phyloP scores from a whole-genome alignment of 2,113 vertebrate genomes.

The Lophochroa leadbeateri region DNA sequence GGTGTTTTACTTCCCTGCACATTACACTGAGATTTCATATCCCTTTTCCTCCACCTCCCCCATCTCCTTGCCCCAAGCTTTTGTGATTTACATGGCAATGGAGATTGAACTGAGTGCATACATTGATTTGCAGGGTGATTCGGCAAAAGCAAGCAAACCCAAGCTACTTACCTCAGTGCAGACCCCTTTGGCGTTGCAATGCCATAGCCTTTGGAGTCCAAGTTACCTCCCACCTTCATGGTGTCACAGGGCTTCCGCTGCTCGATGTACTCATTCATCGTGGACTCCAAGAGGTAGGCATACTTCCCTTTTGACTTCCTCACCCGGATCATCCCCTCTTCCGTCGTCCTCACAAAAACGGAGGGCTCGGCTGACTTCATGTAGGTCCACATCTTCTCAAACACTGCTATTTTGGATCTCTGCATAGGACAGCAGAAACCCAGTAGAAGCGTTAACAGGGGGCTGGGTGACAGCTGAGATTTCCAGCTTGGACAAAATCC shows the following conservation, averaged over 20 bases:
- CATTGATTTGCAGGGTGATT: conserved; percentile 14
- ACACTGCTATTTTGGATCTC: conserved; percentile 98
- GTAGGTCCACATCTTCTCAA: conserved; percentile 99
- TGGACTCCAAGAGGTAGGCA: conserved; percentile 97
- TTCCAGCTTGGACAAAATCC: conserved; percentile 29
- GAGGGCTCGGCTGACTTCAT: conserved; percentile 98
- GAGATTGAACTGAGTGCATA: conserved; percentile 50
- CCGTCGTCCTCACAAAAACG: conserved; percentile 97
- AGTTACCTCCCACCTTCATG: conserved; percentile 99
- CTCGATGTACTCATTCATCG: conserved; percentile 99
- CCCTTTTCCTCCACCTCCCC: neutral
- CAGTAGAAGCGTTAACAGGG: neutral
- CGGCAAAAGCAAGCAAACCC: conserved; percentile 53
- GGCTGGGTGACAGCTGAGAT: conserved; percentile 26
- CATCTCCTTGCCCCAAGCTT: neutral
- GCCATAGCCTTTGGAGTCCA: conserved; percentile 99
- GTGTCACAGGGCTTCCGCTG: conserved; percentile 97
- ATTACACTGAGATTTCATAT: neutral
- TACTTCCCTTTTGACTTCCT: conserved; percentile 99
- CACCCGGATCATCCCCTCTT: conserved; percentile 95
- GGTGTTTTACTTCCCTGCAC: neutral
- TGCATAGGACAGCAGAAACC: conserved; percentile 70
- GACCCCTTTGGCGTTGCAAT: conserved; percentile 98
- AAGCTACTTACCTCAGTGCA: conserved; percentile 89
- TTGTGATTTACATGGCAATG: conserved; percentile 19